These are phyloP conservation scores for Silurus lanzhouensis DNA, from an alignment of 2,797 vertebrate genomes.

Conservation along the genomic window DNA sequence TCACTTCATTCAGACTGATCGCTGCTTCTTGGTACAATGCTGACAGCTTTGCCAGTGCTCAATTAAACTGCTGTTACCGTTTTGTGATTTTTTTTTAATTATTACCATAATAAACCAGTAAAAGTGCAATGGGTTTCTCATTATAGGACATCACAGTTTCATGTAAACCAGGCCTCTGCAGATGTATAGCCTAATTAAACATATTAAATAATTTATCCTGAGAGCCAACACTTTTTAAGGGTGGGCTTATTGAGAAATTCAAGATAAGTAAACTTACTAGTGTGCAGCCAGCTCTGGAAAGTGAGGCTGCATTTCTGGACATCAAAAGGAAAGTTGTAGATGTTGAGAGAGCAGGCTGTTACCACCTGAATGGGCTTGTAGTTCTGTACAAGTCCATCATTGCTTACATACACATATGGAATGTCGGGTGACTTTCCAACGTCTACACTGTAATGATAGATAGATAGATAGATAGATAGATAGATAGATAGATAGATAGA, in stretches of 20 bases:
- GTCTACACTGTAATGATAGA: conserved; percentile 80
- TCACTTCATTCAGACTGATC: conserved; percentile 50
- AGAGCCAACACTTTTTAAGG: neutral
- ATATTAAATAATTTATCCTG: neutral
- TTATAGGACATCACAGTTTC: neutral
- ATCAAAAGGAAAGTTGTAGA: conserved; percentile 98
- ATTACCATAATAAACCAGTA: conserved; percentile 10
- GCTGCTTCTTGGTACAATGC: conserved; percentile 17
- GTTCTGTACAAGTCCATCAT: conserved; percentile 87
- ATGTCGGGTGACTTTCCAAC: conserved; percentile 94
- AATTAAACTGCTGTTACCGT: conserved; percentile 17
- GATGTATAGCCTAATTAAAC: neutral
- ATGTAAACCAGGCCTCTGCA: conserved; percentile 7
- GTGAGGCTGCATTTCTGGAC: conserved; percentile 97
- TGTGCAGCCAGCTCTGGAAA: conserved; percentile 98
- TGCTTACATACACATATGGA: conserved; percentile 88
- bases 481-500: neutral
- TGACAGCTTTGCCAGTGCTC: neutral
- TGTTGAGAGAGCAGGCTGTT: conserved; percentile 93
- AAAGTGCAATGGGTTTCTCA: conserved; percentile 10
- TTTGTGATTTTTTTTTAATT: conserved; percentile 12
- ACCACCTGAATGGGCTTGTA: conserved; percentile 97
- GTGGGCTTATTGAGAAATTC: neutral
- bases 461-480: neutral
- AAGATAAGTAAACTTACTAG: conserved; percentile 74